A percentile compares a stretch with the other conserved stretches of the same genome.
Evolutionary conservation across 2,888 invertebrate species (phyloP).

Genomic region (Spisula subtruncata): DNA sequence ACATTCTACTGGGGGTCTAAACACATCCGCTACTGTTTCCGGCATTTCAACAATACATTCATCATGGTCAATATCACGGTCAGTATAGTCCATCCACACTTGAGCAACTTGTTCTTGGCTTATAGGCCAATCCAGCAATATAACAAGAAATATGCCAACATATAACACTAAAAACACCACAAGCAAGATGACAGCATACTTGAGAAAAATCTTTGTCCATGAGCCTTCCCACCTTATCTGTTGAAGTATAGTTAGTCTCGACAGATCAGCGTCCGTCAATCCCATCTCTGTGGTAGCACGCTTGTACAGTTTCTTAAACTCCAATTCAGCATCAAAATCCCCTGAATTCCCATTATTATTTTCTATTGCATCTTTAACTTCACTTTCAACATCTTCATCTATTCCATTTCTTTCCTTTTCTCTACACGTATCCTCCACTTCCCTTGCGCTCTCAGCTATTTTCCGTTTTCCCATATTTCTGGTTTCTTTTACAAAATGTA

Average conservation of each 20-base stretch:
- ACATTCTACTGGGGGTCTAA: constrained; percentile 94
- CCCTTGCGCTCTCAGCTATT: background rate
- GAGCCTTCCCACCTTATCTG: constrained; percentile 66
- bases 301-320: constrained; percentile 75
- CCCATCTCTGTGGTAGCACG: constrained; percentile 75
- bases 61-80: constrained; percentile 70
- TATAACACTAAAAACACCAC: constrained; percentile 46
- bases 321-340: constrained; percentile 46
- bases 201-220: constrained; percentile 48
- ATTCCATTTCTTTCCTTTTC: background rate
- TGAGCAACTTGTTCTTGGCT: constrained; percentile 65
- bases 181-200: constrained; percentile 46
- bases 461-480: constrained; percentile 12
- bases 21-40: constrained; percentile 86
- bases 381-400: background rate
- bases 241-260: constrained; percentile 71
- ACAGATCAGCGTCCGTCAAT: constrained; percentile 74
- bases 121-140: constrained; percentile 79
- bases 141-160: constrained; percentile 56
- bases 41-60: constrained; percentile 79
- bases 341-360: background rate
- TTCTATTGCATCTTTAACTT: background rate
- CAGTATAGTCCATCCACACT: constrained; percentile 74
- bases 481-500: background rate
- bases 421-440: background rate